These are phyloP conservation scores for Lysandra coridon DNA, from an alignment of 2,888 invertebrate species.

Conservation along the genomic window DNA sequence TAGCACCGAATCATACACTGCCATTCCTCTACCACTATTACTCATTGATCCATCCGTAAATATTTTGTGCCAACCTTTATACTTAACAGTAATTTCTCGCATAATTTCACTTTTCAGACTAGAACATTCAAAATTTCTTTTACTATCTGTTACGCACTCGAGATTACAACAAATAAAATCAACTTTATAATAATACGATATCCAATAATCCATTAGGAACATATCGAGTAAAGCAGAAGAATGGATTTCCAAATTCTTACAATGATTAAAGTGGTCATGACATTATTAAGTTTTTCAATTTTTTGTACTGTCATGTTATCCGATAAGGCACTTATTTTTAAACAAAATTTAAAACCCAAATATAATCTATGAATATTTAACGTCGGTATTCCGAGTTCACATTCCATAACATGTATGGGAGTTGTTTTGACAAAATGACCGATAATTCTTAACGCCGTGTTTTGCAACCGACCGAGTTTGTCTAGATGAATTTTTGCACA, in stretches of 20 bases:
- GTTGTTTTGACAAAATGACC: background rate
- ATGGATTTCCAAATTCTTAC: background rate
- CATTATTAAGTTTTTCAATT: background rate
- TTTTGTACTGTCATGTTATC: background rate
- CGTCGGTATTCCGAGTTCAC: background rate
- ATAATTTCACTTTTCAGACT: background rate
- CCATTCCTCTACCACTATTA: background rate
- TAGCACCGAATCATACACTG: background rate
- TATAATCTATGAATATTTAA: no score
- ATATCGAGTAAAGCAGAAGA: no score
- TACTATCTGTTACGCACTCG: no score
- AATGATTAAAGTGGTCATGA: background rate
- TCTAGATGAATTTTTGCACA: background rate
- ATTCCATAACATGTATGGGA: background rate
- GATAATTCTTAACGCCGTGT: background rate
- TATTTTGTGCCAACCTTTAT: background rate
- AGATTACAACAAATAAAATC: no score
- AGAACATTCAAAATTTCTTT: no score
- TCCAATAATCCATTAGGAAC: no score
- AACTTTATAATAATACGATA: no score
- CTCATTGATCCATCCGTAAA: background rate
- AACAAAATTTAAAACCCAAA: background rate
- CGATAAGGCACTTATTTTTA: background rate
- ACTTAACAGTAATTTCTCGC: background rate
- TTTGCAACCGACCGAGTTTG: background rate